Percentiles rank a stretch among this genome's conserved stretches.
Conservation (phyloP, 1,140 invertebrate species). For the Tetragnatha versicolor region DNA sequence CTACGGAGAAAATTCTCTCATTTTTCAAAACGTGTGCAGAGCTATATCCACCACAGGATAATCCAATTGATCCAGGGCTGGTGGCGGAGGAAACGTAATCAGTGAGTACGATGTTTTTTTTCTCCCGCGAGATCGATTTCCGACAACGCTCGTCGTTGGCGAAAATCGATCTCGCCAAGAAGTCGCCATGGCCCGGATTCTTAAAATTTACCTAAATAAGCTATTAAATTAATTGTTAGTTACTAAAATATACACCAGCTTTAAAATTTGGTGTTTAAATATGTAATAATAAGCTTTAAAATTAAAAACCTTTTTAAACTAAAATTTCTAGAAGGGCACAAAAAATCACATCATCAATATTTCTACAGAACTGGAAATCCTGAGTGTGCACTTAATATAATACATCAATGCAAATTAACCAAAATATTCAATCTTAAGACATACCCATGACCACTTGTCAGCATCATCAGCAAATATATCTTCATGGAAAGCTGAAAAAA, state of each 20-base stretch:
- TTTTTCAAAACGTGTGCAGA: too few relatives aligned
- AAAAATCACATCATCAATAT: too few relatives aligned
- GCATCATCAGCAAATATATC: constrained; percentile 50
- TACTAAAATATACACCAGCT: not conserved
- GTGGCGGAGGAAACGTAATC: too few relatives aligned
- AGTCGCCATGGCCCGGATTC: too few relatives aligned
- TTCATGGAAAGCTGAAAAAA: constrained; percentile 33
- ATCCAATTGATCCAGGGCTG: too few relatives aligned
- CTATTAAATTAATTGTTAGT: not conserved
- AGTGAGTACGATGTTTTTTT: too few relatives aligned
- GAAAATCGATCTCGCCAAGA: too few relatives aligned
- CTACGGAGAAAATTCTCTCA: too few relatives aligned
- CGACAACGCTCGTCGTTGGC: too few relatives aligned
- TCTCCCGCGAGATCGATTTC: too few relatives aligned
- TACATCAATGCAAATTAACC: not conserved
- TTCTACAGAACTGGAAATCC: constrained; percentile 25
- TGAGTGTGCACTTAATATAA: constrained; percentile 9
- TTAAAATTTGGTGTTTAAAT: not conserved
- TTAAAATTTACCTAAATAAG: not conserved
- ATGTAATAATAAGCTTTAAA: not conserved
- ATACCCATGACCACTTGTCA: constrained; percentile 48
- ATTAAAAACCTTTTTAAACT: not conserved
- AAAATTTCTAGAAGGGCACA: not conserved
- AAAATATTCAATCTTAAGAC: not conserved
- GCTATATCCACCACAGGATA: too few relatives aligned